phyloP scores from a whole-genome alignment of 2,888 invertebrate genomes.

The Lochmaea capreae region DNA sequence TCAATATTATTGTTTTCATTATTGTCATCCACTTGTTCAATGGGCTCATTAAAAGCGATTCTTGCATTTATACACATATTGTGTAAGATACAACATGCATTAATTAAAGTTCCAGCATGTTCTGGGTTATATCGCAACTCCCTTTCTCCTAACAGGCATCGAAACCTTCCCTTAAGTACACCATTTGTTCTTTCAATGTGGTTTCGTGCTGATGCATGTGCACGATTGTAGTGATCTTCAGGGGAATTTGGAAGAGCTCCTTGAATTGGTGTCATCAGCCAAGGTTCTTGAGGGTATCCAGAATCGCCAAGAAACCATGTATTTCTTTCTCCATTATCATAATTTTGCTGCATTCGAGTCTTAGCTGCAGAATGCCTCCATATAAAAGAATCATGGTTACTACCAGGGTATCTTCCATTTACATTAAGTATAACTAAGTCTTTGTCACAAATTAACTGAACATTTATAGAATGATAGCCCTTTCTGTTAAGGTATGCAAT shows the following conservation, averaged over 20 bases:
- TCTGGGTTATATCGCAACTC: neutral
- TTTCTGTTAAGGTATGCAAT: constrained; percentile 35
- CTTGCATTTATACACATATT: neutral
- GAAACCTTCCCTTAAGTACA: neutral
- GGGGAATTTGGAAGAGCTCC: constrained; percentile 23
- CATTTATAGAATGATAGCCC: constrained; percentile 35
- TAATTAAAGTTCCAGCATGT: neutral
- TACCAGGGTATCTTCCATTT: no score
- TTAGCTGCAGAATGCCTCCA: no score
- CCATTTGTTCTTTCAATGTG: neutral
- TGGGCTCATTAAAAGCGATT: no score
- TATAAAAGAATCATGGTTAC: no score
- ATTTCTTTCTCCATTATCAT: no score
- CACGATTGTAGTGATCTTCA: constrained; percentile 8
- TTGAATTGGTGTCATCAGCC: constrained; percentile 36
- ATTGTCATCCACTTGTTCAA: no score
- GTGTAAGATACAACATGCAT: neutral
- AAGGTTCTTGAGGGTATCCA: constrained; percentile 39
- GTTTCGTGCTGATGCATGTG: no score
- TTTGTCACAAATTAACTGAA: constrained; percentile 31
- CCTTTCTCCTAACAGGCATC: neutral
- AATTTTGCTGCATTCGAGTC: no score
- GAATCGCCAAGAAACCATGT: constrained; percentile 36
- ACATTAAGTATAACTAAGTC: constrained; percentile 25
- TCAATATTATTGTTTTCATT: no score